A percentile compares a stretch with the other conserved stretches of the same genome.
phyloP scores from a whole-genome alignment of 2,888 invertebrate species.

The Sinhomidia bicolor region DNA sequence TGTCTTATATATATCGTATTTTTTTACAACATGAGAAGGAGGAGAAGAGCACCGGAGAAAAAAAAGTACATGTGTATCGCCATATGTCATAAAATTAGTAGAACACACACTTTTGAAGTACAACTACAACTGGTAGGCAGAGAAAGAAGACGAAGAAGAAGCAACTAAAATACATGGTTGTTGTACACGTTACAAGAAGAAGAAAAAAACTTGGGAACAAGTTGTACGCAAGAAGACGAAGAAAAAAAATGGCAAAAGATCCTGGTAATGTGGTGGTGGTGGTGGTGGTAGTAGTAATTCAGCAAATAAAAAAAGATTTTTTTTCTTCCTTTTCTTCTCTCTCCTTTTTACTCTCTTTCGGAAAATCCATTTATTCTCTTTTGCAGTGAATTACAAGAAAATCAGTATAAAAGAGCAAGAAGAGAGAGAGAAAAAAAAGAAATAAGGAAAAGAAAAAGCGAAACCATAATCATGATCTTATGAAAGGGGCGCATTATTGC shows the following conservation, averaged over 20 bases:
- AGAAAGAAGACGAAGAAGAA: background rate
- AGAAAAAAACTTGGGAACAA: background rate
- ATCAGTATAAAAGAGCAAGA: background rate
- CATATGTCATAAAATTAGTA: constrained; percentile 65
- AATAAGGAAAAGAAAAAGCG: constrained; percentile 25
- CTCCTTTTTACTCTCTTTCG: constrained; percentile 19
- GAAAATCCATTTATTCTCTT: constrained; percentile 35
- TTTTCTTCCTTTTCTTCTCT: background rate
- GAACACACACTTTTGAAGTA: constrained; percentile 38
- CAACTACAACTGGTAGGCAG: background rate
- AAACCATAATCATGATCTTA: constrained; percentile 64
- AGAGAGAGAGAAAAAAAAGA: background rate
- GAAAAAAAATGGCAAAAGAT: background rate
- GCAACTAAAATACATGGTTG: background rate
- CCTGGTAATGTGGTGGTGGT: background rate
- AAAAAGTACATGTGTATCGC: constrained; percentile 17
- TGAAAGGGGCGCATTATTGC: constrained; percentile 57
- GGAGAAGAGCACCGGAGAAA: constrained; percentile 3
- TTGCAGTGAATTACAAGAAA: constrained; percentile 8
- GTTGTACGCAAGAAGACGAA: background rate
- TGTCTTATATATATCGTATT: background rate
- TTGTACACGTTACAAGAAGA: background rate
- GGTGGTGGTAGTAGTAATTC: constrained; percentile 41
- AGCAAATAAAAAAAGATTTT: constrained; percentile 24
- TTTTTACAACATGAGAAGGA: constrained; percentile 15